A percentile compares a stretch with the other conserved stretches of the same genome.
These are phyloP conservation scores for Nomada fabriciana DNA, from an alignment of 2,888 invertebrate genomes.

Conservation along the genomic window DNA sequence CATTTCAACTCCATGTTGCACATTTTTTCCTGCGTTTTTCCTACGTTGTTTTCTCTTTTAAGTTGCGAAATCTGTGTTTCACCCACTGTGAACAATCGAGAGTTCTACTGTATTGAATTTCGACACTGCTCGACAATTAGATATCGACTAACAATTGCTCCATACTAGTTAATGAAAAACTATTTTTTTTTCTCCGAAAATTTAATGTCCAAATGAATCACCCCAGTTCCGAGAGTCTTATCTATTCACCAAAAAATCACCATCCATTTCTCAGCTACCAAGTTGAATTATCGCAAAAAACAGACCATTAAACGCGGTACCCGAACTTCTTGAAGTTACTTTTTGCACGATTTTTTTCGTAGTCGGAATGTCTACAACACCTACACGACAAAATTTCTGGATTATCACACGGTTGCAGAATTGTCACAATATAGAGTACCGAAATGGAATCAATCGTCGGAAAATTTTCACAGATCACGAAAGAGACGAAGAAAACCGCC, in stretches of 20 bases:
- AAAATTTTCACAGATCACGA: constrained; percentile 13
- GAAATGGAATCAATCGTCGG: constrained; percentile 18
- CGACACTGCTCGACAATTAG: constrained; percentile 22
- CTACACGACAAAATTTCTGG: background rate
- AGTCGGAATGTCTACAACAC: background rate
- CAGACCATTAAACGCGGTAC: background rate
- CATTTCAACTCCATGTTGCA: no score
- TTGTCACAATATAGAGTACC: background rate
- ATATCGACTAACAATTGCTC: background rate
- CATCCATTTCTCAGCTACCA: constrained; percentile 11
- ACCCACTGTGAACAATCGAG: constrained; percentile 1
- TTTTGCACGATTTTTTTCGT: background rate
- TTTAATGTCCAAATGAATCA: background rate
- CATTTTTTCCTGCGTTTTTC: background rate
- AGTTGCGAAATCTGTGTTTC: constrained; percentile 30
- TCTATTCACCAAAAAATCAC: background rate
- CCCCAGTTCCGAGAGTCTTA: background rate
- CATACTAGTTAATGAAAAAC: no score
- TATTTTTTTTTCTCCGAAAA: no score
- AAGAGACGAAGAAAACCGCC: background rate
- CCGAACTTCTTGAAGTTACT: background rate
- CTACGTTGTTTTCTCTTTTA: background rate
- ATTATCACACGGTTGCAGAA: no score
- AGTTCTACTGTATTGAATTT: constrained; percentile 35
- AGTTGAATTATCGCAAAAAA: constrained; percentile 4